phyloP scores from a whole-genome alignment of 2,888 invertebrate species.

The Celastrina argiolus region DNA sequence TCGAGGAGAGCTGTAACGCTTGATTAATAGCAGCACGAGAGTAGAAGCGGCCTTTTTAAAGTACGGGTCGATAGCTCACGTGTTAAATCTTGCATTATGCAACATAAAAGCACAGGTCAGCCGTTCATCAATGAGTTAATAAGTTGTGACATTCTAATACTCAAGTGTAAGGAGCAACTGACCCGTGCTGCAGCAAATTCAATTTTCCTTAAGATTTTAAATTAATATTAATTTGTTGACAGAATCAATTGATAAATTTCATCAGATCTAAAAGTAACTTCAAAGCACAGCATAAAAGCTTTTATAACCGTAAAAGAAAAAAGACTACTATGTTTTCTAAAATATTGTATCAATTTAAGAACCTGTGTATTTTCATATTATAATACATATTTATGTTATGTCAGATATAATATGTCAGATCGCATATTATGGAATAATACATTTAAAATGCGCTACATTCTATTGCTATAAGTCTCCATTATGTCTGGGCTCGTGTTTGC shows the following conservation, averaged over 20 bases:
- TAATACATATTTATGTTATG: too few relatives aligned
- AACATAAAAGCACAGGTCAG: slow-evolving; percentile 50
- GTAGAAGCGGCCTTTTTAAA: slow-evolving; percentile 52
- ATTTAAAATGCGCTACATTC: not conserved
- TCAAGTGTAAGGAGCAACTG: slow-evolving; percentile 34
- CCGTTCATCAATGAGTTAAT: slow-evolving; percentile 47
- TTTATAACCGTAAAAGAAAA: too few relatives aligned
- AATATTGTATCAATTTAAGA: too few relatives aligned
- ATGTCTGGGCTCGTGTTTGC: slow-evolving; percentile 8
- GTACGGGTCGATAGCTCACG: slow-evolving; percentile 64
- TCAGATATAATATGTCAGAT: not conserved
- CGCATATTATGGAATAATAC: not conserved
- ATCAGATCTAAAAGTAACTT: not conserved
- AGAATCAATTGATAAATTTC: not conserved
- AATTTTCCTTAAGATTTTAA: slow-evolving; percentile 25
- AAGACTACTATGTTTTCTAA: too few relatives aligned
- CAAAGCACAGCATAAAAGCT: not conserved
- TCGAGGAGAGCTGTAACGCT: slow-evolving; percentile 59
- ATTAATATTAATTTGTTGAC: not conserved
- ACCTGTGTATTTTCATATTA: too few relatives aligned
- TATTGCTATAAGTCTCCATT: not conserved
- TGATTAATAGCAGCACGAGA: slow-evolving; percentile 48
- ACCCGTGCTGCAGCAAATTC: slow-evolving; percentile 29
- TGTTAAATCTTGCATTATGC: slow-evolving; percentile 45
- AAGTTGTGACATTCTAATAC: slow-evolving; percentile 51